Conservation (phyloP, 2,797 vertebrate species). For the Eurystomus glaucurus region DNA sequence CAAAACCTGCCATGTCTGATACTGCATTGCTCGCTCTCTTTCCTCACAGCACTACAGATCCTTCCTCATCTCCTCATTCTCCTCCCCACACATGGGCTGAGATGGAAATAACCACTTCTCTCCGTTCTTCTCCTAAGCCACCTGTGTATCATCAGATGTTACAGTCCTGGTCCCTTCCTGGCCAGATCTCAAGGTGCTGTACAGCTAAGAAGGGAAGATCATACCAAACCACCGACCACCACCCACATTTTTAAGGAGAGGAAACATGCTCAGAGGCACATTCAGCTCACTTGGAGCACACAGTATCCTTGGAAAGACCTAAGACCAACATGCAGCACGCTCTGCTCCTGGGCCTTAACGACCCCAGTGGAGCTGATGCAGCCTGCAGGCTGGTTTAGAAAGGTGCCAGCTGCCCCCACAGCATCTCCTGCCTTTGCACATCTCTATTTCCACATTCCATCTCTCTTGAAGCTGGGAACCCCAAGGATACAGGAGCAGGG, state of each 20-base stretch:
- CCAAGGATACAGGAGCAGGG: background rate
- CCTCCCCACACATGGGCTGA: accelerated
- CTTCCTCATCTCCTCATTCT: background rate
- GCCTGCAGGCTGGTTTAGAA: background rate
- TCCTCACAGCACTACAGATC: background rate
- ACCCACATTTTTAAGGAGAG: background rate
- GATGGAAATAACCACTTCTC: background rate
- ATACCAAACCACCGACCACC: background rate
- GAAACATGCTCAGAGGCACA: background rate
- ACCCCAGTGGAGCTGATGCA: background rate
- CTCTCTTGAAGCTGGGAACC: background rate
- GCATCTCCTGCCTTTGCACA: background rate
- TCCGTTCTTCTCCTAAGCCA: background rate
- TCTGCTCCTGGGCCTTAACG: background rate
- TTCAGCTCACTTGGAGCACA: background rate
- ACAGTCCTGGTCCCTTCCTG: background rate
- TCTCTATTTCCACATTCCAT: background rate
- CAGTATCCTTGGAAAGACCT: background rate
- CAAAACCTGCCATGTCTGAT: background rate
- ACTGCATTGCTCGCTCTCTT: background rate
- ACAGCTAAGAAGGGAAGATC: background rate
- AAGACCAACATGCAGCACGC: background rate
- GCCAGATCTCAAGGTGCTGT: background rate
- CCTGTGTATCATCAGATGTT: background rate
- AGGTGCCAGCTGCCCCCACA: background rate